These are phyloP conservation scores for Halictus rubicundus DNA, from an alignment of 1,140 invertebrate species.

Conservation along the genomic window DNA sequence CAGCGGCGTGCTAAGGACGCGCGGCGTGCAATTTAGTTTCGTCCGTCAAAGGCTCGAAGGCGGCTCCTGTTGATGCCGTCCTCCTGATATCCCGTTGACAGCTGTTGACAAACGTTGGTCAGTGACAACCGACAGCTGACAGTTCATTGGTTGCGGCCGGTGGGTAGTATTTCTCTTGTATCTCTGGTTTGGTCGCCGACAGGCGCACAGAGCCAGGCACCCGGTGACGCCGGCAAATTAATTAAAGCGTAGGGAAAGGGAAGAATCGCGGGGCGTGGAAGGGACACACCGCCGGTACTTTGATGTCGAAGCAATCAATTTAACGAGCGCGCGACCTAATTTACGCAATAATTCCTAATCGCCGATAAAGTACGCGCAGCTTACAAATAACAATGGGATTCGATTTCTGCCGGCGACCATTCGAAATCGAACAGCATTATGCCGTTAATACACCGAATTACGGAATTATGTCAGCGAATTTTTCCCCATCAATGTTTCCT, in stretches of 20 bases:
- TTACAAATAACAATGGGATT: not conserved
- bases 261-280: not conserved
- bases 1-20: not conserved
- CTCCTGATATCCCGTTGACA: conserved; percentile 19
- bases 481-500: no score
- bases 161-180: conserved; percentile 8
- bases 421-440: no score
- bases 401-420: no score
- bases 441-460: no score
- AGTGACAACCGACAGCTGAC: conserved; percentile 39
- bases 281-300: not conserved
- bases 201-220: no score
- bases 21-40: not conserved
- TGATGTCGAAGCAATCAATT: not conserved
- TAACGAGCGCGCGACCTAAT: not conserved
- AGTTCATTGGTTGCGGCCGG: conserved; percentile 10
- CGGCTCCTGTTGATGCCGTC: conserved; percentile 3
- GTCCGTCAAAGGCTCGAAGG: conserved; percentile 2
- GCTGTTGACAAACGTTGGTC: conserved; percentile 28
- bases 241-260: not conserved
- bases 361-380: not conserved
- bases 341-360: not conserved
- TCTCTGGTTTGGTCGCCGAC: not conserved
- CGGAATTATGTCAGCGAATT: no score
- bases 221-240: not conserved